Evolutionary conservation across 2,888 invertebrate genomes (phyloP).

Genomic region (Seira ritae): DNA sequence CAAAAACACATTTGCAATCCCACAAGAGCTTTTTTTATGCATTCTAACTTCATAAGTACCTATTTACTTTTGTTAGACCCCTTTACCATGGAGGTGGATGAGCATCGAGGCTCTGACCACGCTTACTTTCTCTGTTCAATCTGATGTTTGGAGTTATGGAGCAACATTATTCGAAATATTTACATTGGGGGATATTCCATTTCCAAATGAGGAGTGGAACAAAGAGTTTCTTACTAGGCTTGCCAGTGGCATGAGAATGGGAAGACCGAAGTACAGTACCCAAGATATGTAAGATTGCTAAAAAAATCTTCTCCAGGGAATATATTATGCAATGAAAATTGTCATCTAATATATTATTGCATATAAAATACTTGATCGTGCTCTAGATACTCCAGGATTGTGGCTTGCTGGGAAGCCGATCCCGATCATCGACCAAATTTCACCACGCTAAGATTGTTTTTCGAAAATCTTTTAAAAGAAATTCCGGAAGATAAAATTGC

Average conservation of each 20-base stretch:
- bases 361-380: neutral
- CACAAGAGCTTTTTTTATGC: neutral
- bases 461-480: neutral
- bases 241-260: conserved; percentile 58
- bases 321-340: neutral
- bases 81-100: conserved; percentile 68
- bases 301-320: neutral
- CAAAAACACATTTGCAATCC: neutral
- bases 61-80: conserved; percentile 28
- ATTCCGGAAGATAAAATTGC: neutral
- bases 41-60: neutral
- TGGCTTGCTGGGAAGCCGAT: conserved; percentile 57
- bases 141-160: conserved; percentile 59
- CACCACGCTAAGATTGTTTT: conserved; percentile 16
- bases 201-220: conserved; percentile 58
- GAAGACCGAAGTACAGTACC: conserved; percentile 49
- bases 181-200: conserved; percentile 54
- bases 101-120: conserved; percentile 51
- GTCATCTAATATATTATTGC: neutral
- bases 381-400: conserved; percentile 55
- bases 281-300: conserved; percentile 46
- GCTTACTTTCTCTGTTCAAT: conserved; percentile 40
- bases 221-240: conserved; percentile 44
- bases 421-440: conserved; percentile 41
- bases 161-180: conserved; percentile 46